These are phyloP conservation scores for Xestia xanthographa DNA, from an alignment of 2,888 invertebrate genomes.

Conservation along the genomic window DNA sequence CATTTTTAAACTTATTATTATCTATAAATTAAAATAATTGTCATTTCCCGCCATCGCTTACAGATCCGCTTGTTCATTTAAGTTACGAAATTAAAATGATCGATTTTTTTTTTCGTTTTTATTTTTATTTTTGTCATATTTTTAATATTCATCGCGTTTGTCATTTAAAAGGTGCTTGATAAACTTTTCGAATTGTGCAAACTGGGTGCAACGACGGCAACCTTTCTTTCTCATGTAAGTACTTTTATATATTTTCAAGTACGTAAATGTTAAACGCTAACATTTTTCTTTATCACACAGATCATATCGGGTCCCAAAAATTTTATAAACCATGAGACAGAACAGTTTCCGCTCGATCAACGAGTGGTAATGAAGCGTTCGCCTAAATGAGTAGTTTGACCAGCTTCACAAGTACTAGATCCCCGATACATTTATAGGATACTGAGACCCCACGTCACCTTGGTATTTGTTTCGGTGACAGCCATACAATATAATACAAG, in stretches of 20 bases:
- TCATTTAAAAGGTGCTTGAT: conserved; percentile 69
- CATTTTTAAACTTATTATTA: conserved; percentile 60
- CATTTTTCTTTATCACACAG: conserved; percentile 78
- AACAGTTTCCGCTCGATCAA: conserved; percentile 83
- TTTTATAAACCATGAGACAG: conserved; percentile 85
- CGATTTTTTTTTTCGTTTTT: conserved; percentile 25
- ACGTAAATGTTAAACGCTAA: conserved; percentile 68
- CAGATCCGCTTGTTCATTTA: conserved; percentile 46
- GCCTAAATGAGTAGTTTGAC: conserved; percentile 81
- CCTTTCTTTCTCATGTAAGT: conserved; percentile 79
- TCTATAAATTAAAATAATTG: conserved; percentile 47
- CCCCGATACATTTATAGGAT: conserved; percentile 40
- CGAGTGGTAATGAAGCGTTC: conserved; percentile 85
- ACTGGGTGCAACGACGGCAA: conserved; percentile 82
- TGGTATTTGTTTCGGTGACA: conserved; percentile 26
- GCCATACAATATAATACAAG: conserved; percentile 23
- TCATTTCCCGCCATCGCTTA: conserved; percentile 54
- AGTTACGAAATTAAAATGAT: conserved; percentile 43
- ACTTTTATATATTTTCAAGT: conserved; percentile 67
- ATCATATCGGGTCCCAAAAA: conserved; percentile 83
- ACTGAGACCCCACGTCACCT: conserved; percentile 16
- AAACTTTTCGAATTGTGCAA: conserved; percentile 80
- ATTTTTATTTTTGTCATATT: conserved; percentile 32
- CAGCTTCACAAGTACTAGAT: conserved; percentile 74
- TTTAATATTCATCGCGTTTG: conserved; percentile 58